Percentiles rank a stretch among this genome's conserved stretches.
phyloP scores from a whole-genome alignment of 2,113 vertebrate genomes.

The Hystrix cristata region DNA sequence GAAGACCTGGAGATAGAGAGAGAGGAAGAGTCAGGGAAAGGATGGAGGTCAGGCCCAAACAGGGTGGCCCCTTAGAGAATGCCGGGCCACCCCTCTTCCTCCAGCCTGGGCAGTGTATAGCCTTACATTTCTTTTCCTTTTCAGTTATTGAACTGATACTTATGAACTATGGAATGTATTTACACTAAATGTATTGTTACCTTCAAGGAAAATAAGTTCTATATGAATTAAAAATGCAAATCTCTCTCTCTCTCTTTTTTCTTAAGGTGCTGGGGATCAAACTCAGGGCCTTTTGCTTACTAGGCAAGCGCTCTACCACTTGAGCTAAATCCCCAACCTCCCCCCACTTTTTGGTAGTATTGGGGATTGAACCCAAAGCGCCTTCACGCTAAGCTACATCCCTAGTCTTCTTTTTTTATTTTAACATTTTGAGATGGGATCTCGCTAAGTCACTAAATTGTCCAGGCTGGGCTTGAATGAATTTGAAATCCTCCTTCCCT shows the following conservation, averaged over 20 bases:
- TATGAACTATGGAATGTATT: no score
- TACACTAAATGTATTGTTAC: not conserved
- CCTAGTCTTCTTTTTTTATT: not conserved
- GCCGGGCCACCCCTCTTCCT: not conserved
- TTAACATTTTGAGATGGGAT: not conserved
- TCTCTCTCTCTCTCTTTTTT: no score
- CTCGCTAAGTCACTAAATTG: not conserved
- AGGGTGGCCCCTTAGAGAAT: not conserved
- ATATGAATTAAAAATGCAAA: not conserved
- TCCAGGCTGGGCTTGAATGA: not conserved
- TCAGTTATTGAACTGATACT: no score
- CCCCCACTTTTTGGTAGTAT: not conserved
- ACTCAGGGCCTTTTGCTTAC: no score
- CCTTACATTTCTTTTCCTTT: not conserved
- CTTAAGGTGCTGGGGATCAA: no score
- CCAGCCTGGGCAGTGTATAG: accelerated
- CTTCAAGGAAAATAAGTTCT: not conserved
- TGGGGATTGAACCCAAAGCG: not conserved
- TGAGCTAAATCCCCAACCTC: no score
- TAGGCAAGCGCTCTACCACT: no score
- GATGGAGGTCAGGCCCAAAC: not conserved
- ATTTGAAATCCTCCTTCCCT: not conserved
- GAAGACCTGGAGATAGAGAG: not conserved
- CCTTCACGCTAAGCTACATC: not conserved
- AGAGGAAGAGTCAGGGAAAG: not conserved